Percentiles rank a stretch among this genome's conserved stretches.
Conservation (phyloP, 1,140 invertebrate species). For the Saxidomus purpurata region DNA sequence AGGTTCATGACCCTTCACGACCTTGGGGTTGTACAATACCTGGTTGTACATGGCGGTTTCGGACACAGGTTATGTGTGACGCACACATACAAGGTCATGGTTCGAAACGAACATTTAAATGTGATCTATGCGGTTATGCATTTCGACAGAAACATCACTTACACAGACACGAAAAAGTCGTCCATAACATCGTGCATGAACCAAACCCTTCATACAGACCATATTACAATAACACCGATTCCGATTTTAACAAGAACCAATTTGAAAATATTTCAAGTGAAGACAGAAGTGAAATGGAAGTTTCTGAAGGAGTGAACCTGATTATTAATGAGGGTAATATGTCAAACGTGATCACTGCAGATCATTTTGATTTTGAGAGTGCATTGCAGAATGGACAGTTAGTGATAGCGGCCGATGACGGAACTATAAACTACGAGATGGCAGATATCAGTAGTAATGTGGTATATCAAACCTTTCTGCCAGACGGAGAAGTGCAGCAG, state of each 20-base stretch:
- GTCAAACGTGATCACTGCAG: slow-evolving; percentile 67
- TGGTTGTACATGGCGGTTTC: slow-evolving; percentile 84
- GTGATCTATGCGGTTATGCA: slow-evolving; percentile 79
- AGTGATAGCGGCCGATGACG: slow-evolving; percentile 80
- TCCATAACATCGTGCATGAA: slow-evolving; percentile 76
- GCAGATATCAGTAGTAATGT: slow-evolving; percentile 77
- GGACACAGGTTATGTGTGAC: slow-evolving; percentile 82
- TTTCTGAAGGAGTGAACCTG: slow-evolving; percentile 67
- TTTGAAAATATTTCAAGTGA: slow-evolving; percentile 51
- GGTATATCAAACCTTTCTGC: slow-evolving; percentile 73
- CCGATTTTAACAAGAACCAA: slow-evolving; percentile 26
- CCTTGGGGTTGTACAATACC: slow-evolving; percentile 81
- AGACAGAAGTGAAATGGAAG: slow-evolving; percentile 55
- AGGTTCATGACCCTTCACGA: slow-evolving; percentile 82
- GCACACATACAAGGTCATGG: slow-evolving; percentile 83
- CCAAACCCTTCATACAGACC: slow-evolving; percentile 6
- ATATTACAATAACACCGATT: neutral
- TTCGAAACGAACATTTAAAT: slow-evolving; percentile 78
- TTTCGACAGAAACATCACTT: slow-evolving; percentile 85
- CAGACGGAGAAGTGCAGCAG: slow-evolving; percentile 43
- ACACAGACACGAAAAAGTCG: slow-evolving; percentile 79
- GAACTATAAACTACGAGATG: slow-evolving; percentile 78
- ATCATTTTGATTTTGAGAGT: slow-evolving; percentile 73
- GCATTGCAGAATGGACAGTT: slow-evolving; percentile 76
- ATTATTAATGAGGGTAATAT: slow-evolving; percentile 53